These are phyloP conservation scores for Rhinichthys osculus DNA, from an alignment of 2,797 vertebrate species.

Conservation along the genomic window DNA sequence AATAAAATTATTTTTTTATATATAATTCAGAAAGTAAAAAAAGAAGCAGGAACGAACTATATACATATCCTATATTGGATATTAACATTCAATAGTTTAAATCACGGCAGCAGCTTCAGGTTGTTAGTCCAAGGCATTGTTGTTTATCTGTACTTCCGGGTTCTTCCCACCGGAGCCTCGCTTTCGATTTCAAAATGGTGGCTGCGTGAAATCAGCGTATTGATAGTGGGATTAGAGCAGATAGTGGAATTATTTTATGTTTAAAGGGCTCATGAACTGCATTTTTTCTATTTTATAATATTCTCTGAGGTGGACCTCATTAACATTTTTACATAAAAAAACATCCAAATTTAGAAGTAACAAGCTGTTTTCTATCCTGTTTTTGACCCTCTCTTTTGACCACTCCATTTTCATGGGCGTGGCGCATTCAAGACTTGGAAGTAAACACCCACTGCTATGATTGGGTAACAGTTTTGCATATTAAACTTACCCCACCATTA, in stretches of 20 bases:
- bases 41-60: too few species aligned
- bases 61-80: too few species aligned
- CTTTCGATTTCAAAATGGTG: too few species aligned
- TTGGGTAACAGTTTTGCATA: neutral
- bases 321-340: neutral
- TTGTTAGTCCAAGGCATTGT: too few species aligned
- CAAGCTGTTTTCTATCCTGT: neutral
- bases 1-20: too few species aligned
- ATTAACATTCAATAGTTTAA: too few species aligned
- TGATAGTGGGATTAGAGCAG: neutral
- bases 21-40: too few species aligned
- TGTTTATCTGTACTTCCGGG: too few species aligned
- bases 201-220: too few species aligned
- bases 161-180: too few species aligned
- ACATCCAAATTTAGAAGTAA: neutral
- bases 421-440: neutral
- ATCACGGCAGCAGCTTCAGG: too few species aligned
- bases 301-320: neutral
- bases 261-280: neutral
- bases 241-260: neutral
- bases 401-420: neutral
- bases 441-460: neutral
- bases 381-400: neutral
- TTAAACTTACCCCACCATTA: neutral
- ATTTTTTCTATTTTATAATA: neutral